A percentile compares a stretch with the other conserved stretches of the same genome.
These are phyloP conservation scores for Cuculus canorus DNA, from an alignment of 2,797 vertebrate species.

Conservation along the genomic window DNA sequence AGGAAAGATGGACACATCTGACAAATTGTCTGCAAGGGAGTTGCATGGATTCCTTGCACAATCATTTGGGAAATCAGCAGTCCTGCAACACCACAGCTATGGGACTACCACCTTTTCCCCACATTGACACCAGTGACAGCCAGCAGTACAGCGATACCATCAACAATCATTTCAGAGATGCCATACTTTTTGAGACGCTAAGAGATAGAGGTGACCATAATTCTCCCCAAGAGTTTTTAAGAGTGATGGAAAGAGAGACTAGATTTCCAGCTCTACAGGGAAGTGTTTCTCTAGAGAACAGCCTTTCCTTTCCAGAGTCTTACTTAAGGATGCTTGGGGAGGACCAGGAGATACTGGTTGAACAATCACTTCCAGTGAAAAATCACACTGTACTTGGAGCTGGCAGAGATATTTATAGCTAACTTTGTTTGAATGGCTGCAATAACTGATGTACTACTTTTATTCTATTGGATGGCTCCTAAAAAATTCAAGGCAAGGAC, in stretches of 20 bases:
- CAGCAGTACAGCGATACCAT: background rate
- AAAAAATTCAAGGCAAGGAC: background rate
- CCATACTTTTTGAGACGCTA: background rate
- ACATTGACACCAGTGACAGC: rapidly evolving
- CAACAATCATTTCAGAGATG: background rate
- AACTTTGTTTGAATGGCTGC: background rate
- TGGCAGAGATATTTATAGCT: background rate
- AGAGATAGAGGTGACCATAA: background rate
- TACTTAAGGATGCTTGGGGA: background rate
- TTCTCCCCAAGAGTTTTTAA: background rate
- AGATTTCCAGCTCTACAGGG: background rate
- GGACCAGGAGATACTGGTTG: background rate
- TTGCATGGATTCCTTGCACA: background rate
- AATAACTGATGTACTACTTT: background rate
- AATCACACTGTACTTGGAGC: background rate
- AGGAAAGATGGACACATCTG: background rate
- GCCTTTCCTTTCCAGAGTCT: background rate
- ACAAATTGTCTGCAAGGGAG: background rate
- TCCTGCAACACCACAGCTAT: background rate
- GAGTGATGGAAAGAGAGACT: background rate
- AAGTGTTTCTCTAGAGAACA: background rate
- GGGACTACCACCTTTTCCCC: background rate
- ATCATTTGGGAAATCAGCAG: background rate
- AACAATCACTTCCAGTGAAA: background rate
- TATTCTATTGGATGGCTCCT: background rate